phyloP scores from a whole-genome alignment of 1,140 invertebrate species.

The Euglossa dilemma region DNA sequence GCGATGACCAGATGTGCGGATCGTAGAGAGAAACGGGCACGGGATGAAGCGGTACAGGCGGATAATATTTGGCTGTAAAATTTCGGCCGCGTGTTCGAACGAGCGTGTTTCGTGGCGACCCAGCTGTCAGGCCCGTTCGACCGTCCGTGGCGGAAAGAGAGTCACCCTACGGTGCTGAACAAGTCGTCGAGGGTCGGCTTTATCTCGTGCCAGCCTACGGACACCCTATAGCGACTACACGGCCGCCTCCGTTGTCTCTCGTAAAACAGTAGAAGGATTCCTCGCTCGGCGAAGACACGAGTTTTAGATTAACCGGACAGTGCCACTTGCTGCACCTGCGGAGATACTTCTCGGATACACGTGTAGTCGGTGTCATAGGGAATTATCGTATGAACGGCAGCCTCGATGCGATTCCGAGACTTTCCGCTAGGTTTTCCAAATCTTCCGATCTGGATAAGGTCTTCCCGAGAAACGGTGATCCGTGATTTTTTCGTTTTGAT shows the following conservation, averaged over 20 bases:
- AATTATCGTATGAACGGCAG: constrained; percentile 8
- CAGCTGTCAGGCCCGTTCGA: constrained; percentile 51
- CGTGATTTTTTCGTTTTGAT: too few relatives aligned
- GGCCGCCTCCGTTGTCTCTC: constrained; percentile 6
- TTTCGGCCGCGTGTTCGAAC: constrained; percentile 28
- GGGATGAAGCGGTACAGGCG: constrained; percentile 48
- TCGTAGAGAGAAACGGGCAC: constrained; percentile 48
- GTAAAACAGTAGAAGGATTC: constrained; percentile 42
- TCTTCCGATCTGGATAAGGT: too few relatives aligned
- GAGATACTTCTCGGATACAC: constrained; percentile 6
- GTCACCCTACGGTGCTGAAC: constrained; percentile 34
- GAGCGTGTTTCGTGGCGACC: constrained; percentile 20
- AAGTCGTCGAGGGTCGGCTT: constrained; percentile 43
- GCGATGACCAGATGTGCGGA: constrained; percentile 74
- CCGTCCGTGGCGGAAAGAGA: background rate
- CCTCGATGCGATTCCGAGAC: background rate
- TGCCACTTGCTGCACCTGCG: constrained; percentile 29
- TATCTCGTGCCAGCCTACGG: constrained; percentile 32
- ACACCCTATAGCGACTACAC: constrained; percentile 25
- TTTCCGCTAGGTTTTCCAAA: background rate
- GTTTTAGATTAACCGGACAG: constrained; percentile 51
- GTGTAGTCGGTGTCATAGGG: background rate
- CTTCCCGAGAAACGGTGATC: too few relatives aligned
- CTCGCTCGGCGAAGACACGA: constrained; percentile 29
- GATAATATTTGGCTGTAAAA: constrained; percentile 63